Evolutionary conservation across 2,888 invertebrate species (phyloP).

Genomic region (Drosophila putrida): DNA sequence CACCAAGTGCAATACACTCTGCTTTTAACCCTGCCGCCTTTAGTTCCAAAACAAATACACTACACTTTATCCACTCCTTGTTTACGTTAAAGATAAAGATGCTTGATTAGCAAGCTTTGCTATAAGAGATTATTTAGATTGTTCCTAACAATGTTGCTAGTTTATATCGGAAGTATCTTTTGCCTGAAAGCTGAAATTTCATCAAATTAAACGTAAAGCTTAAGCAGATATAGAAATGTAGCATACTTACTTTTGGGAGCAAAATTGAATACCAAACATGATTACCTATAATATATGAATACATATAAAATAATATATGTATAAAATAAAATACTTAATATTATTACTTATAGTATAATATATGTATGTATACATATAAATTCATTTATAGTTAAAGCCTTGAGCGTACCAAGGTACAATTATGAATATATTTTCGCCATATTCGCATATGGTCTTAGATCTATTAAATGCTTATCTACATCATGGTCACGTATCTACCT

Average conservation of each 20-base stretch:
- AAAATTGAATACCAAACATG: not conserved
- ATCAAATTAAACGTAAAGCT: not conserved
- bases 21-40: not conserved
- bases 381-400: not conserved
- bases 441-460: slow-evolving; percentile 24
- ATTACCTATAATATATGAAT: no score
- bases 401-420: no score
- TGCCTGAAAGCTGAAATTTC: not conserved
- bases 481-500: slow-evolving; percentile 35
- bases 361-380: slow-evolving; percentile 37
- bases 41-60: slow-evolving; percentile 5
- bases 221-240: not conserved
- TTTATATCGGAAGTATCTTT: not conserved
- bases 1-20: slow-evolving; percentile 31
- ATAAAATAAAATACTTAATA: no score
- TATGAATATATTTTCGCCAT: slow-evolving; percentile 38
- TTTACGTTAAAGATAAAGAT: slow-evolving; percentile 15
- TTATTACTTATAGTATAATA: no score
- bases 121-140: not conserved
- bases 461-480: slow-evolving; percentile 43
- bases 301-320: no score
- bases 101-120: slow-evolving; percentile 3
- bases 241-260: slow-evolving; percentile 20
- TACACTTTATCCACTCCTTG: slow-evolving; percentile 14
- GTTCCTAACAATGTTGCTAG: not conserved